These are phyloP conservation scores for Lutjanus campechanus DNA, from an alignment of 2,797 vertebrate genomes.

Conservation along the genomic window DNA sequence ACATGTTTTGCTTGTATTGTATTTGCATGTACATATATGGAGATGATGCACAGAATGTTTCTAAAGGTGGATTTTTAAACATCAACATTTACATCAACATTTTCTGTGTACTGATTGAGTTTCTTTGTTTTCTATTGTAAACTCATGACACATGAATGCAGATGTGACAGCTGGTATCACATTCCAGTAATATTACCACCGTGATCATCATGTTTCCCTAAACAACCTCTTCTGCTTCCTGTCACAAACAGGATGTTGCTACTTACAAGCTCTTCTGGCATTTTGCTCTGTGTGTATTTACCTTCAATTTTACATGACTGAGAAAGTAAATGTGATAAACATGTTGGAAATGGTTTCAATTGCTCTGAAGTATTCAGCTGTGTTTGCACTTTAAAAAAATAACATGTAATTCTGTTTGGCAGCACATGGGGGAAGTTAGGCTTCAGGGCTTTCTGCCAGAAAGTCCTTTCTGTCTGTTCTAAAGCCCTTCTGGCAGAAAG, in stretches of 20 bases:
- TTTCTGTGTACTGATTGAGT: not conserved
- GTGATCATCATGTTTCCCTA: not conserved
- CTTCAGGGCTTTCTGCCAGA: too few species aligned
- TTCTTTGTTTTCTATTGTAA: not conserved
- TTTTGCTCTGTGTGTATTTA: constrained; percentile 30
- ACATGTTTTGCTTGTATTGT: not conserved
- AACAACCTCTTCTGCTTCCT: constrained; percentile 9
- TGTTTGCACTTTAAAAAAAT: not conserved
- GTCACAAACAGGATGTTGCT: constrained; percentile 26
- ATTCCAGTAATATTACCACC: not conserved
- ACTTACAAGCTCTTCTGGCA: not conserved
- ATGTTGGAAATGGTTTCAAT: not conserved
- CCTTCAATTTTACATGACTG: constrained; percentile 8
- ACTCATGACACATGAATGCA: not conserved
- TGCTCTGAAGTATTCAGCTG: not conserved
- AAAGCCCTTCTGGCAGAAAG: too few species aligned
- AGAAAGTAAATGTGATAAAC: constrained; percentile 5
- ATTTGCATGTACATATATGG: not conserved
- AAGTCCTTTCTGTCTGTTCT: too few species aligned
- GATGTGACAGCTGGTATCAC: not conserved
- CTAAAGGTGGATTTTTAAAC: not conserved
- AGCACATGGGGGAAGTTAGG: too few species aligned
- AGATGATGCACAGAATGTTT: constrained; percentile 1
- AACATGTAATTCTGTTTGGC: not conserved
- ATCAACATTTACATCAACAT: not conserved